A percentile compares a stretch with the other conserved stretches of the same genome.
These are phyloP conservation scores for Nebria ingens DNA, from an alignment of 1,140 invertebrate species.

Conservation along the genomic window DNA sequence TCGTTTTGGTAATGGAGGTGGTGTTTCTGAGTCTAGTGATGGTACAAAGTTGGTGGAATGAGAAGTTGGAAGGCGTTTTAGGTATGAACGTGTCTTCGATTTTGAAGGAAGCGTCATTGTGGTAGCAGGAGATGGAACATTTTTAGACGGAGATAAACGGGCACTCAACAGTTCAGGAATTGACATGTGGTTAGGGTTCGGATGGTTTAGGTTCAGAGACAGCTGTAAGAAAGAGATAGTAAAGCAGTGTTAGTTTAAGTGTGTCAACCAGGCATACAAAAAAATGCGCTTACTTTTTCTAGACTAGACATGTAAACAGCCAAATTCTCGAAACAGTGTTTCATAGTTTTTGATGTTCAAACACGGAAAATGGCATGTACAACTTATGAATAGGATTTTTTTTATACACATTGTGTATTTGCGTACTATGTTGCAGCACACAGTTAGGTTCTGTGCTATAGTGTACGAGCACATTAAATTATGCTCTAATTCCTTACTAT, in stretches of 20 bases:
- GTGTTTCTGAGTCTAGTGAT: background rate
- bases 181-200: conserved; percentile 17
- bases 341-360: no score
- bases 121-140: background rate
- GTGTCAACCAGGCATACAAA: conserved; percentile 9
- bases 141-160: background rate
- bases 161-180: background rate
- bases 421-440: no score
- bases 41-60: conserved; percentile 15
- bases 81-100: conserved; percentile 17
- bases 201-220: conserved; percentile 21
- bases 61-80: conserved; percentile 13
- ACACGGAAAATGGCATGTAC: no score
- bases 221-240: conserved; percentile 34
- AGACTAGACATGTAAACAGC: no score
- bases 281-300: background rate
- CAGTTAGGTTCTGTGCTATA: no score
- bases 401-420: no score
- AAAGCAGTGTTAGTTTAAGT: conserved; percentile 27
- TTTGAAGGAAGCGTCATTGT: conserved; percentile 14
- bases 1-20: background rate
- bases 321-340: no score
- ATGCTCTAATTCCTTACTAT: no score
- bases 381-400: no score
- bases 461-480: no score